phyloP scores from a whole-genome alignment of 2,113 vertebrate species.

The Bufo bufo region DNA sequence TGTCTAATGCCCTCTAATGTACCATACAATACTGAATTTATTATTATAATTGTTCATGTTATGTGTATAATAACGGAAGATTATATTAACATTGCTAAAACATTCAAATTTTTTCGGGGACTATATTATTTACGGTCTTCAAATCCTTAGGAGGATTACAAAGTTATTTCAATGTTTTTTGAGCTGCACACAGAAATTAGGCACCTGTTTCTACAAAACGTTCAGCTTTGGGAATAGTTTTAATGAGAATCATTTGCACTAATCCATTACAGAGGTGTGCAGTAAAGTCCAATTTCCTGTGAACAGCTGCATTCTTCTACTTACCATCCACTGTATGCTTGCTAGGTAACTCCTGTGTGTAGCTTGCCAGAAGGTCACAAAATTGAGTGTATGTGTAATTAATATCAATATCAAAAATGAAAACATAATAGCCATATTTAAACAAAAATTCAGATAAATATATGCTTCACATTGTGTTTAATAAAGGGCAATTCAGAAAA shows the following conservation, averaged over 20 bases:
- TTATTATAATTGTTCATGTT: background rate
- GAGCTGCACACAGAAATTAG: conserved; percentile 19
- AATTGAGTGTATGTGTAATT: background rate
- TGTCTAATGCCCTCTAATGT: no score
- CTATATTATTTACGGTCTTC: background rate
- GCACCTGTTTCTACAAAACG: conserved; percentile 38
- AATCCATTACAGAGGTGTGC: conserved; percentile 50
- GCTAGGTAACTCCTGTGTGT: conserved; percentile 20
- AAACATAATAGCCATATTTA: background rate
- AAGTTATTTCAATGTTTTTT: background rate
- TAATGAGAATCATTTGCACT: conserved; percentile 53
- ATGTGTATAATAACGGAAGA: background rate
- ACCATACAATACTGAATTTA: no score
- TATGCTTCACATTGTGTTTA: background rate
- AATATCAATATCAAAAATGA: background rate
- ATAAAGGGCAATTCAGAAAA: background rate
- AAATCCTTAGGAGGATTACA: background rate
- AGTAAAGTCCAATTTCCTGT: conserved; percentile 53
- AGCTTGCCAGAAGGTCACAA: background rate
- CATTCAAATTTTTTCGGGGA: background rate
- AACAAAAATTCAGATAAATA: background rate
- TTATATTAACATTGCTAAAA: background rate
- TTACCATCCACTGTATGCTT: conserved; percentile 14
- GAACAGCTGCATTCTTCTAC: conserved; percentile 48
- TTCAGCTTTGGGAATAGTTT: conserved; percentile 45